Evolutionary conservation across 2,113 vertebrate species (phyloP), one percentile per base, ranked within the genome.

Genomic region (Poeciliopsis prolifica): DNA sequence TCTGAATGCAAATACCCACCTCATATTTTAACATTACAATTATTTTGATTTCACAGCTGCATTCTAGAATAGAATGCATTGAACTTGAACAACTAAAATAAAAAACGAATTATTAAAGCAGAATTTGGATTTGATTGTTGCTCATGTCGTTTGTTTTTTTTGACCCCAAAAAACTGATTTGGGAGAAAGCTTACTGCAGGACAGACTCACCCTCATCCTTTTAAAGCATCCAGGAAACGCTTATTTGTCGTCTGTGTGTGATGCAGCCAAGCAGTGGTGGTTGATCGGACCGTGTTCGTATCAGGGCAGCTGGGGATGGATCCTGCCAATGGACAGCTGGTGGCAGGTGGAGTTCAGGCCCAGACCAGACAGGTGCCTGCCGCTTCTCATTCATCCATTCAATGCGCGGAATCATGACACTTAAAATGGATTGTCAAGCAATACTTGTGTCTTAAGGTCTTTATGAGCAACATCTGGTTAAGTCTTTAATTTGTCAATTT

Each of bases 291-390:
- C 0, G 70, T 98, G 93, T 99, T 97, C 82, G 81, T 99, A 65
- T 96, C 98, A 5, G 98, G 97, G 71, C 98, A 99, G 88, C 72
- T 99, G 28, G 98, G 98, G 68, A 81, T 95, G 92, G 94, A 98
- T 61, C 94, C 96, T 61, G 80, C 82, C 44, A 96, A 78, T 0
- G 96, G 97, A 37, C 95, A 96, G 87, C 90, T 99, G 65, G 96
- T 98, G 40, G 78, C 94, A 24, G 97, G 97, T 84, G 97, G 97
- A 0, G 92, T 94, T 37, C 94, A 93, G 75, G 95, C 95, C 78
- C 96, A 99, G 82, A 78, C 97, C 48, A 95, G 92, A 84, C 96
- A 99, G 94, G 98, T 98, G 24, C 33, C 65, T 33, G 7, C 22
- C 31, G 11, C 29, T 30, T 12, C 24, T 11, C 33, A 69, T 61